Base-by-base conservation (phyloP, 2,888 invertebrate species). In the Eristalis pertinax region DNA sequence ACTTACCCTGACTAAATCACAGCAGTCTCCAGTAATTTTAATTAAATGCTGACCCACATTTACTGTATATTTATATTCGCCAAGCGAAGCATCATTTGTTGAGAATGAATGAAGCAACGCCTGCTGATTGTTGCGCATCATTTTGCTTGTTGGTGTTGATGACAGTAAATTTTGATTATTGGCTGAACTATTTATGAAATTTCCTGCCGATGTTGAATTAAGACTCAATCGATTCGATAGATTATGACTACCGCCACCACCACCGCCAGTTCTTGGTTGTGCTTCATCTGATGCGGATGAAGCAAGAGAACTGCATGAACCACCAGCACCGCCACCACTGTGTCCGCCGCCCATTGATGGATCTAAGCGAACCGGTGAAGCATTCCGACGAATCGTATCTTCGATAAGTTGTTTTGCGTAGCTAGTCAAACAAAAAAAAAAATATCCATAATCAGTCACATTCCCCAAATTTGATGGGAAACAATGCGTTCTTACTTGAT, bases 371-470 rank as follows among this genome's bases (percentile, higher is more conserved):
- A 98, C 97, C 73, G 98, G 98, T 70, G 98, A 98, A 90, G 98
- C 98, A 94, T 99, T 99, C 91, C 98, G 96, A 89, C 97, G 95
- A 91, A 99, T 99, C 89, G 98, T 98, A 92, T 98, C 98, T 92
- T 98, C 98, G 92, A 99, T 98, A 92, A 98, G 94, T 92, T 97
- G 96, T 93, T 98, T 98, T 60, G 98, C 98, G 93, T 97, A 96
- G 91, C 98, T 98, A 90, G 22, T 93, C 92, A 32, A 43, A 76
- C 19, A 60, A 38, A 2, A 63, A 13, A n/a, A n/a, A n/a, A n/a
- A n/a, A n/a, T n/a, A 4, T n/a, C 7, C 11, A 69, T 70, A 38
- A 38, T n/a, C 62, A 4, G 0, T n/a, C 32, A 58, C 64, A 68
- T 13, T 69, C 76, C 19, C 7, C n/a, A n/a, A n/a, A 29, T 29